Evolutionary conservation across 2,113 vertebrate genomes (phyloP).

Genomic region (Hassar affinis): DNA sequence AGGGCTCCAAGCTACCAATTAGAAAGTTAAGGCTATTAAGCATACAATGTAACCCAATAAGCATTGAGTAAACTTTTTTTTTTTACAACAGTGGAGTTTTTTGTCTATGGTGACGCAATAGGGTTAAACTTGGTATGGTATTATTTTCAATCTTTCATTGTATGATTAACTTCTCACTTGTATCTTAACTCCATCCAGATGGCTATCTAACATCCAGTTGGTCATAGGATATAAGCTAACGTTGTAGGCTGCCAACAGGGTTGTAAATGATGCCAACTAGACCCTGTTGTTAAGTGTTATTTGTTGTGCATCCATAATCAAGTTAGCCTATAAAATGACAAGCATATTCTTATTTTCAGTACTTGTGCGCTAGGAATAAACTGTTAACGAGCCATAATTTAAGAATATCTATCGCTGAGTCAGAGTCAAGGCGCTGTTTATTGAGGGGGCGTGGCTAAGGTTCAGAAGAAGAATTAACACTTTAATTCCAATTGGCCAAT

Average conservation of each 20-base stretch:
- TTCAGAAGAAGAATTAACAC: background rate
- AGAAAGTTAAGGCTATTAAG: background rate
- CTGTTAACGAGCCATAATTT: background rate
- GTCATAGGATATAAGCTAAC: background rate
- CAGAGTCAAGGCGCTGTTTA: background rate
- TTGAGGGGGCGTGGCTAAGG: background rate
- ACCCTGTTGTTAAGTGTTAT: background rate
- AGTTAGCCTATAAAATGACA: background rate
- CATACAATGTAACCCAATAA: background rate
- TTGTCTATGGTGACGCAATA: background rate
- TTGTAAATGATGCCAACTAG: background rate
- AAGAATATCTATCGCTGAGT: background rate
- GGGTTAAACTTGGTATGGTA: background rate
- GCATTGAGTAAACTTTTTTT: background rate
- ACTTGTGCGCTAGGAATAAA: background rate
- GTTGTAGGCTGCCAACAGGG: background rate
- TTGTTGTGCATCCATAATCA: background rate
- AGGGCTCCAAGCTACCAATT: background rate
- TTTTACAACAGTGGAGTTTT: background rate
- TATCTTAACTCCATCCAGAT: background rate
- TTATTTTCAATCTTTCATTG: background rate
- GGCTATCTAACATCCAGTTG: background rate
- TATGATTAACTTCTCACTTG: background rate
- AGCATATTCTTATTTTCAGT: background rate
- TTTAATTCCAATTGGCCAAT: background rate